phyloP scores from a whole-genome alignment of 2,797 vertebrate species.

The Synanceia verrucosa region DNA sequence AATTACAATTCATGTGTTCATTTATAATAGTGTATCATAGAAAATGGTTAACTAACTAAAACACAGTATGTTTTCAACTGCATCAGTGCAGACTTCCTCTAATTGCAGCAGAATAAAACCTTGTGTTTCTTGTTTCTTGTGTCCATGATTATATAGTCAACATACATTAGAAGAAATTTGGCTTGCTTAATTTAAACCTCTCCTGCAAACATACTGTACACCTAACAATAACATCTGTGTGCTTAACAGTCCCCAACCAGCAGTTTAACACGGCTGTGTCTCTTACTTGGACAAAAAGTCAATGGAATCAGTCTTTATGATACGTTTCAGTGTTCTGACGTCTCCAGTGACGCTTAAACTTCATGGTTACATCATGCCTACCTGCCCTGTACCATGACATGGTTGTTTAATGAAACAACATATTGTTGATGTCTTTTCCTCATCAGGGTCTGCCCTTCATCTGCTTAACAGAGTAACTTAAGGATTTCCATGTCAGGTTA shows the following conservation, averaged over 20 bases:
- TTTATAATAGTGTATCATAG: not conserved
- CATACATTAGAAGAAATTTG: not conserved
- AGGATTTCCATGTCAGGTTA: not conserved
- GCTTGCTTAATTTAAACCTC: not conserved
- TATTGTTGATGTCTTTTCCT: constrained; percentile 31
- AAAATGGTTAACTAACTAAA: not conserved
- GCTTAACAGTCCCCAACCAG: constrained; percentile 1
- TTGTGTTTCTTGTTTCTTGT: not conserved
- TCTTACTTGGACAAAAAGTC: constrained; percentile 58
- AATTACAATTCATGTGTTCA: not conserved
- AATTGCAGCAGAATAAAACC: not conserved
- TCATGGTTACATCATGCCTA: constrained; percentile 74
- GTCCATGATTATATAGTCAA: not conserved
- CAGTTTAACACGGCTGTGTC: constrained; percentile 17
- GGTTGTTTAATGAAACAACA: constrained; percentile 50
- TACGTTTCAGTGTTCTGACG: constrained; percentile 60
- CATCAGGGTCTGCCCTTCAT: not conserved
- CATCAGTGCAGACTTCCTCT: not conserved
- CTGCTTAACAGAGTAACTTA: not conserved
- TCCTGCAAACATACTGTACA: not conserved
- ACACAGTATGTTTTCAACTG: not conserved
- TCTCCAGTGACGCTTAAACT: constrained; percentile 61
- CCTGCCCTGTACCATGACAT: constrained; percentile 57
- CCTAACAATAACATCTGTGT: constrained; percentile 1
- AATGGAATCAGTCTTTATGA: constrained; percentile 67